Percentiles rank a stretch among this genome's conserved stretches.
phyloP scores from a whole-genome alignment of 2,888 invertebrate species.

The Actias luna region DNA sequence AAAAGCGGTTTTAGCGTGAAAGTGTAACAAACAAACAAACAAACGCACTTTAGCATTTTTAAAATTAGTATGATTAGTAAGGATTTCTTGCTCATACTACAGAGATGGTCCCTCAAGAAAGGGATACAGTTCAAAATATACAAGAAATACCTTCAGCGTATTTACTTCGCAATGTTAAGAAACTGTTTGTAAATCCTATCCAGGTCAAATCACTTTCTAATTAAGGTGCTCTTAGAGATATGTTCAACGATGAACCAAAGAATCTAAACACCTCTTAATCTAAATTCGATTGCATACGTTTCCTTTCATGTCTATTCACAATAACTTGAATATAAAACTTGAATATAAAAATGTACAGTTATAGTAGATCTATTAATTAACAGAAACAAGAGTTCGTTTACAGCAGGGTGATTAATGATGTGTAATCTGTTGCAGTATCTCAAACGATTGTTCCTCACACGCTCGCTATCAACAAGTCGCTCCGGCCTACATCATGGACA shows the following conservation, averaged over 20 bases:
- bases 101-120: not conserved
- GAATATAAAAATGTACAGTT: not conserved
- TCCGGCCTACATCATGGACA: not conserved
- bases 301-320: not conserved
- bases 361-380: not conserved
- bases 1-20: too few relatives aligned
- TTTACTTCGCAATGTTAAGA: not conserved
- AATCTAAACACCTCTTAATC: not conserved
- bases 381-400: not conserved
- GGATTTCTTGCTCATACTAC: too few relatives aligned
- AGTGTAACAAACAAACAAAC: too few relatives aligned
- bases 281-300: not conserved
- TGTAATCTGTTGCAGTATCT: not conserved
- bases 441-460: not conserved
- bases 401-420: not conserved
- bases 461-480: not conserved
- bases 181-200: not conserved
- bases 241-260: not conserved
- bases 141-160: not conserved
- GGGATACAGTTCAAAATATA: not conserved
- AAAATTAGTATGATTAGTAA: too few relatives aligned
- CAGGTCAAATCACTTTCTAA: not conserved
- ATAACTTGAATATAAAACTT: not conserved
- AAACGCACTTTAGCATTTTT: too few relatives aligned
- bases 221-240: not conserved